phyloP scores from a whole-genome alignment of 2,797 vertebrate genomes.

The Hypotaenidia okinawae region DNA sequence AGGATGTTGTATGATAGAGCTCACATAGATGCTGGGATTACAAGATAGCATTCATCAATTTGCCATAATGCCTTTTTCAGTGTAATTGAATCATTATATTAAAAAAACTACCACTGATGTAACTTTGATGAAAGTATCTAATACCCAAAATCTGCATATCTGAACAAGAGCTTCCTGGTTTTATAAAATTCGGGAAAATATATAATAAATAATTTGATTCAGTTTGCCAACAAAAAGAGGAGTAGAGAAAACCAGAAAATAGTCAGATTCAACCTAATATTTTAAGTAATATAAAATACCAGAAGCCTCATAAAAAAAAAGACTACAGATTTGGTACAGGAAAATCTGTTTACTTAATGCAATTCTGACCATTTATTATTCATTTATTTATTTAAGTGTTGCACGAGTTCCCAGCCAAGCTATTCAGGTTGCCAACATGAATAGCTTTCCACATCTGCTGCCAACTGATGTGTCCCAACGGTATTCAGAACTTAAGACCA shows the following conservation, averaged over 20 bases:
- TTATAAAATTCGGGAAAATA: not conserved
- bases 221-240: not conserved
- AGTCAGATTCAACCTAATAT: not conserved
- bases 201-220: not conserved
- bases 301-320: not conserved
- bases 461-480: constrained; percentile 38
- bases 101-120: not conserved
- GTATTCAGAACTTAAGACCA: constrained; percentile 28
- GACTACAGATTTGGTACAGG: not conserved
- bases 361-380: not conserved
- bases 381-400: constrained; percentile 11
- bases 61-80: not conserved
- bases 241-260: not conserved
- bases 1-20: constrained; percentile 7
- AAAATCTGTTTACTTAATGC: constrained; percentile 13
- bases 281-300: not conserved
- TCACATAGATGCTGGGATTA: constrained; percentile 19
- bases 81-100: not conserved
- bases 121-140: not conserved
- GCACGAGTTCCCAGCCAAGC: not conserved
- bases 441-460: constrained; percentile 56
- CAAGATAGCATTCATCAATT: not conserved
- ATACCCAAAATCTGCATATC: not conserved
- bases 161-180: not conserved
- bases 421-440: constrained; percentile 15